phyloP scores from a whole-genome alignment of 2,797 vertebrate species.

The Propithecus perrieri region DNA sequence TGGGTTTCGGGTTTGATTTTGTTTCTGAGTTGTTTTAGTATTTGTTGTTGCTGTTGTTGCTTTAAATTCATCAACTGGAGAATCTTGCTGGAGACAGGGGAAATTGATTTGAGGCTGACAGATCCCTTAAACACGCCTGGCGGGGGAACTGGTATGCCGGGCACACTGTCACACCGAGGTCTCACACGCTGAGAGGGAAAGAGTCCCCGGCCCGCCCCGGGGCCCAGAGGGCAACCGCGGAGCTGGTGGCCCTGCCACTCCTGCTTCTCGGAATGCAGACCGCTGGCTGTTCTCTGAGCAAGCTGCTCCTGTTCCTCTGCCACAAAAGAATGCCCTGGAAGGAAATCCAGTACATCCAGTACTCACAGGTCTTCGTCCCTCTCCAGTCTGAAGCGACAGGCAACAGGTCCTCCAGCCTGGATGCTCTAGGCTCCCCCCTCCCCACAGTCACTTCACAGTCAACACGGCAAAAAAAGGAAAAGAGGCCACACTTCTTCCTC shows the following conservation, averaged over 20 bases:
- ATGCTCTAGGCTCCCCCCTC: neutral
- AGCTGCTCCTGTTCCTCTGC: neutral
- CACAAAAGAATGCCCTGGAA: neutral
- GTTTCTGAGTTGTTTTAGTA: neutral
- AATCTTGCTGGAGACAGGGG: neutral
- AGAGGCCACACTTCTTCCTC: slow-evolving; percentile 35
- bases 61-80: neutral
- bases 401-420: neutral
- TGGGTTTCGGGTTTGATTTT: slow-evolving; percentile 30
- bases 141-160: rapidly evolving
- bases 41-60: neutral
- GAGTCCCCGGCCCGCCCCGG: neutral
- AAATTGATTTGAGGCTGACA: neutral
- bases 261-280: neutral
- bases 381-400: neutral
- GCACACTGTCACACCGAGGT: neutral
- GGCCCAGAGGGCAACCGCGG: neutral
- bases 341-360: neutral
- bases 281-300: rapidly evolving
- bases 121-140: neutral
- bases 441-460: slow-evolving; percentile 38
- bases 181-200: neutral
- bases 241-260: rapidly evolving
- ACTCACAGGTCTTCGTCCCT: slow-evolving; percentile 29
- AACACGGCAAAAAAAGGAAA: neutral